Percentiles rank a stretch among this genome's conserved stretches.
Evolutionary conservation across 2,888 invertebrate genomes (phyloP).

Genomic region (Anaspis maculata): DNA sequence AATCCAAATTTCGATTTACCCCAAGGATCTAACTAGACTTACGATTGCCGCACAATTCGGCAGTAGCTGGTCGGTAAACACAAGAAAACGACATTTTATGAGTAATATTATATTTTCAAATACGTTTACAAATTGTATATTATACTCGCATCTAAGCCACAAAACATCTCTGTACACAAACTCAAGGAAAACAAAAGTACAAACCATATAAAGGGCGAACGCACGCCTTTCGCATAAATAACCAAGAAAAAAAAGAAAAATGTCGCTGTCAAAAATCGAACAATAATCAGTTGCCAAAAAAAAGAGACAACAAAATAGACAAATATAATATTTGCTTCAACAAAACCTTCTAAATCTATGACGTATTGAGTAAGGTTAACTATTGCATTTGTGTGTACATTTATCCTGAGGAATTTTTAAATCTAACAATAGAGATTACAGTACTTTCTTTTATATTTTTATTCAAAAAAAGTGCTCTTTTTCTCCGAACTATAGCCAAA

Average conservation of each 20-base stretch:
- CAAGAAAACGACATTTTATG: too few species aligned
- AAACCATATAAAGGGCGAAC: slow-evolving; percentile 19
- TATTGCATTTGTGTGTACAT: slow-evolving; percentile 38
- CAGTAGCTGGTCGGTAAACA: too few species aligned
- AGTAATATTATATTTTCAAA: slow-evolving; percentile 38
- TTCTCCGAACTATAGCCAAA: too few species aligned
- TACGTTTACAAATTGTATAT: slow-evolving; percentile 41
- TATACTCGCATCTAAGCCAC: slow-evolving; percentile 38
- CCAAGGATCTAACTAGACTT: too few species aligned
- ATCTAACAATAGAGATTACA: slow-evolving; percentile 37
- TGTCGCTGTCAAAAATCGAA: neutral
- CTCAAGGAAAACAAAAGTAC: slow-evolving; percentile 25
- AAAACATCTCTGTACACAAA: slow-evolving; percentile 38
- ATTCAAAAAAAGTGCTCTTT: too few species aligned
- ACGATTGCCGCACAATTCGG: too few species aligned
- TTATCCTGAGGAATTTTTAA: slow-evolving; percentile 38
- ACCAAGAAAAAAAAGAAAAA: neutral
- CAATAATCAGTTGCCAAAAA: neutral
- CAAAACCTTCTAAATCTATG: slow-evolving; percentile 17
- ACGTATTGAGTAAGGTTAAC: slow-evolving; percentile 29
- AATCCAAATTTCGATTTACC: too few species aligned
- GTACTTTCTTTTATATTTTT: slow-evolving; percentile 19
- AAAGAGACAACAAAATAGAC: slow-evolving; percentile 5
- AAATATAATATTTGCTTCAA: slow-evolving; percentile 13
- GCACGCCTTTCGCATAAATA: slow-evolving; percentile 7